phyloP scores from a whole-genome alignment of 2,888 invertebrate genomes.

The Oithona nana region DNA sequence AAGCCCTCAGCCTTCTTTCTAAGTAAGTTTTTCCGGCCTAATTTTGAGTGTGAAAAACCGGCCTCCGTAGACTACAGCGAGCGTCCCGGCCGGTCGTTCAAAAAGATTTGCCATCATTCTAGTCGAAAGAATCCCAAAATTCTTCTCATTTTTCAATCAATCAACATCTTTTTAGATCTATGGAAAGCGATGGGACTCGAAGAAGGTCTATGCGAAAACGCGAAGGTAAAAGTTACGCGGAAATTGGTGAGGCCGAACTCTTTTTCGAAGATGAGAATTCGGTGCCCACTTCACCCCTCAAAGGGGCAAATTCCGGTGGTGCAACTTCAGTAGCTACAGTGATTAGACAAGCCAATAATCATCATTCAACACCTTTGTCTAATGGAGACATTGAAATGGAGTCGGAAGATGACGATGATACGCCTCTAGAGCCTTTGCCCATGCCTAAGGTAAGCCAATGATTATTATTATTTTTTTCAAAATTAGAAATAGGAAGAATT shows the following conservation, averaged over 20 bases:
- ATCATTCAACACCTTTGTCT: background rate
- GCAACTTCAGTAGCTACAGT: background rate
- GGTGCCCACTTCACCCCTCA: background rate
- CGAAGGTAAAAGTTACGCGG: conserved; percentile 66
- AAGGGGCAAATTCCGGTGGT: background rate
- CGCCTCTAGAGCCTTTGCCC: background rate
- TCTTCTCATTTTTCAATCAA: too few species aligned
- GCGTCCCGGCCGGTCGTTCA: background rate
- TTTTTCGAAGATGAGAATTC: conserved; percentile 30
- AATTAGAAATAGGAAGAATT: too few species aligned
- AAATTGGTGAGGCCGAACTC: conserved; percentile 46
- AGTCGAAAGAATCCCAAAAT: too few species aligned
- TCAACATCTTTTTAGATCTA: too few species aligned
- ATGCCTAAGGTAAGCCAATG: conserved; percentile 1
- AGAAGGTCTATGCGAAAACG: conserved; percentile 58
- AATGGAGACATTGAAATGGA: conserved; percentile 12
- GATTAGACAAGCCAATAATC: too few species aligned
- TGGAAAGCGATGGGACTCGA: conserved; percentile 11
- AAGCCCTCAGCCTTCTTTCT: conserved; percentile 17
- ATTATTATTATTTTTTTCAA: too few species aligned
- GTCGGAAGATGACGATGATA: background rate
- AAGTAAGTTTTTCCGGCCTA: too few species aligned
- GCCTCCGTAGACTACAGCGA: background rate
- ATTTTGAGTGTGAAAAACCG: too few species aligned
- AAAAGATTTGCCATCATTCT: conserved; percentile 10